A percentile compares a stretch with the other conserved stretches of the same genome.
Evolutionary conservation across 2,113 vertebrate genomes (phyloP).

Genomic region (Centropristis striata): DNA sequence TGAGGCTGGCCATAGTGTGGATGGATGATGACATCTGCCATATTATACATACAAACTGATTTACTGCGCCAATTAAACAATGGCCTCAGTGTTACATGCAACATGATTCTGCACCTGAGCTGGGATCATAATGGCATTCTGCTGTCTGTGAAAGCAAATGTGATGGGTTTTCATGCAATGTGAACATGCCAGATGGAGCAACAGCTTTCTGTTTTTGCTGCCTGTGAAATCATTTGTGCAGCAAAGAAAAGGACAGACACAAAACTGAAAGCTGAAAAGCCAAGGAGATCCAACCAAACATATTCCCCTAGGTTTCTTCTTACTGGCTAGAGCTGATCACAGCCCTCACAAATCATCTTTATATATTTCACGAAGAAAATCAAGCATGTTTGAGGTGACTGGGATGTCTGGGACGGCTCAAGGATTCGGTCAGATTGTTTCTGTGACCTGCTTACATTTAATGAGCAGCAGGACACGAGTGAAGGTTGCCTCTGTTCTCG

Average conservation of each 20-base stretch:
- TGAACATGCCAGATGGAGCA: constrained; percentile 10
- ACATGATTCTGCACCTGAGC: neutral
- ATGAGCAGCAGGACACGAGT: neutral
- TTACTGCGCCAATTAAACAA: neutral
- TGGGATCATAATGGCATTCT: neutral
- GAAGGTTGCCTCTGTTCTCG: neutral
- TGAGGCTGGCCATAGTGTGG: neutral
- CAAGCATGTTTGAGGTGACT: neutral
- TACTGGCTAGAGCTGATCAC: neutral
- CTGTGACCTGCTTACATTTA: neutral
- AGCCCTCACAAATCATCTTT: neutral
- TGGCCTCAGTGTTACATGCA: neutral
- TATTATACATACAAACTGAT: neutral
- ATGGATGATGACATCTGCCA: neutral
- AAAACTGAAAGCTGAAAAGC: neutral
- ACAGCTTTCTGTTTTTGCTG: neutral
- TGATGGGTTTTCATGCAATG: neutral
- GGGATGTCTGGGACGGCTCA: neutral
- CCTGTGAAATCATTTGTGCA: neutral
- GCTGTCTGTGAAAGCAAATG: constrained; percentile 3
- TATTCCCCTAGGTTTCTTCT: neutral
- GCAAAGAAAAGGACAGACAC: neutral
- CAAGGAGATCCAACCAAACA: neutral
- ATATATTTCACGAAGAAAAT: neutral
- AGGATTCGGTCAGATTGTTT: neutral